phyloP scores from a whole-genome alignment of 2,113 vertebrate genomes.

The Ammospiza caudacuta region DNA sequence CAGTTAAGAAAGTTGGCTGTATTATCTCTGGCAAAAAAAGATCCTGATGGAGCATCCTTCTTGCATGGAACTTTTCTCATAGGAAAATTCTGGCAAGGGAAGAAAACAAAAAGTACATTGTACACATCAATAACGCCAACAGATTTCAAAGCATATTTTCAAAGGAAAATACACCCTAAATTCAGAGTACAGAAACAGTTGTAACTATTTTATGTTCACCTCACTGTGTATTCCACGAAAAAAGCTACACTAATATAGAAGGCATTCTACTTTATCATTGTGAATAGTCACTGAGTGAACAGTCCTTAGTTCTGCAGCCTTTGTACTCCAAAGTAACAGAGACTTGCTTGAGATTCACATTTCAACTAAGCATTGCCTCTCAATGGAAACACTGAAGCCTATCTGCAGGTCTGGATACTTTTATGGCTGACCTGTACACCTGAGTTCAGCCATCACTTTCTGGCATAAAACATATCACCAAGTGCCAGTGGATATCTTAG shows the following conservation, averaged over 20 bases:
- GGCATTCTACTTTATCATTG: neutral
- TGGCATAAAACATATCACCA: neutral
- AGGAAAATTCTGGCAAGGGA: slow-evolving; percentile 81
- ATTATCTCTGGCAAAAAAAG: slow-evolving; percentile 98
- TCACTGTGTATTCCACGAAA: neutral
- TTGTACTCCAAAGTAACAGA: neutral
- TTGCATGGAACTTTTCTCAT: slow-evolving; percentile 89
- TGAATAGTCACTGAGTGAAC: neutral
- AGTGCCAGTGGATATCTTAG: neutral
- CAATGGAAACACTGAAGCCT: neutral
- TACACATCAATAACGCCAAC: neutral
- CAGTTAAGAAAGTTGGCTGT: slow-evolving; percentile 97
- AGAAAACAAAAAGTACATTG: slow-evolving; percentile 8
- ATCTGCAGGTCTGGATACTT: neutral
- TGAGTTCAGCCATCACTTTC: neutral
- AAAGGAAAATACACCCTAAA: neutral
- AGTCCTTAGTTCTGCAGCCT: neutral
- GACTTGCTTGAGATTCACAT: neutral
- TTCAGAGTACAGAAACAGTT: neutral
- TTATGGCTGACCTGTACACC: neutral
- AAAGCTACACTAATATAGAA: neutral
- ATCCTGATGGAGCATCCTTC: slow-evolving; percentile 89
- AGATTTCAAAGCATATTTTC: neutral
- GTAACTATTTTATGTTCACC: neutral
- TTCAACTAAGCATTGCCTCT: neutral